Conservation (phyloP, 2,797 vertebrate species). For the Myotis myotis region DNA sequence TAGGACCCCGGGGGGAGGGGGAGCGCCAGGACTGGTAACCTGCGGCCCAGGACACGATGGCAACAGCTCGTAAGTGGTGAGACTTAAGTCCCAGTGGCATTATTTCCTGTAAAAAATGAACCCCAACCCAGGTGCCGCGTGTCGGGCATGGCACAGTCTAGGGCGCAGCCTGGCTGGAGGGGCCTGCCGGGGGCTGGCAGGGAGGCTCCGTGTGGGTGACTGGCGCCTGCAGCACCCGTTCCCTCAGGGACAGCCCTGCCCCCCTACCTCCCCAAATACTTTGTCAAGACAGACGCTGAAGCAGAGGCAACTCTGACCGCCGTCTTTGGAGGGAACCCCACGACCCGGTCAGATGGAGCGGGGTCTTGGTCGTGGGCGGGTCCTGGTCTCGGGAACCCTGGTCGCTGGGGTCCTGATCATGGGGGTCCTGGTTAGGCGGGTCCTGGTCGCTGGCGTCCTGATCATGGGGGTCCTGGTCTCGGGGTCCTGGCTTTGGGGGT, state of each 20-base stretch:
- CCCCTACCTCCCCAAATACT: background rate
- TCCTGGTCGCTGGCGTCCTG: too few relatives aligned
- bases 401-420: too few relatives aligned
- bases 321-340: conserved; percentile 61
- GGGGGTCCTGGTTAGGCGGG: too few relatives aligned
- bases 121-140: background rate
- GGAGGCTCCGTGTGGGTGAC: background rate
- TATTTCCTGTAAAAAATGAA: conserved; percentile 18
- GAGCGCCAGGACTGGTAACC: too few relatives aligned
- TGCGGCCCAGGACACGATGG: background rate
- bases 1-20: too few relatives aligned
- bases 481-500: too few relatives aligned
- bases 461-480: too few relatives aligned
- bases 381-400: too few relatives aligned
- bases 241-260: background rate
- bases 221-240: background rate
- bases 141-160: background rate
- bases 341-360: background rate
- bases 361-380: too few relatives aligned
- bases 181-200: background rate
- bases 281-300: background rate
- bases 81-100: background rate
- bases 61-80: background rate
- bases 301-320: conserved; percentile 56
- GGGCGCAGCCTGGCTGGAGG: background rate